Evolutionary conservation across 2,113 vertebrate genomes (phyloP), one percentile per base, ranked within the genome.

Genomic region (Lasiurus borealis): DNA sequence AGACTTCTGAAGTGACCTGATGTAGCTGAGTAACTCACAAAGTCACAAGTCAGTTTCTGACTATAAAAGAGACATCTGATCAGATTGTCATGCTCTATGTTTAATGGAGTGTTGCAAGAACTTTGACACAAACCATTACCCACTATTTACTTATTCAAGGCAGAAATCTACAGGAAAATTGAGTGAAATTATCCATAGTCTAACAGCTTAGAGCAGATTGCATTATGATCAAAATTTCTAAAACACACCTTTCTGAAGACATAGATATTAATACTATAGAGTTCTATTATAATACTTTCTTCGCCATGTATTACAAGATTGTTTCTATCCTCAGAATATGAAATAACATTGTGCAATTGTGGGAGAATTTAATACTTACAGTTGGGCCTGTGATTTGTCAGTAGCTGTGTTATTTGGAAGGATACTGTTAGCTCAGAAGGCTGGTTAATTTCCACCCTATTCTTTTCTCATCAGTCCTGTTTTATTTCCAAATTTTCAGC

Each of bases 51-150:
- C 98, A 97, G 98, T 98, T 97, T 98, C 97, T 96, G 98, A 98
- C 98, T 98, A 97, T 98, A 98, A 99, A 99, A 98, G 98, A 98
- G 98, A 99, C 98, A 98, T 99, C 98, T 97, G 98, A 99, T 99
- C 98, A 98, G 98, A 99, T 98, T 98, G 99, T 99, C 98, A 98
- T 98, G 97, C 98, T 98, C 98, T 98, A 85, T 98, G 98, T 98
- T 98, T 99, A 99, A 99, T 99, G 99, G 98, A 98, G 98, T 99
- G 99, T 99, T 98, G 98, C 99, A 98, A 98, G 98, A 98, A 98
- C 98, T 98, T 98, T 98, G 99, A 98, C 99, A 99, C 99, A 99
- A 99, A 98, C 98, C 99, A 99, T 99, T 99, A 99, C 98, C 98
- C 98, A 97, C 98, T 99, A 99, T 99, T 99, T 99, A 99, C 99